These are phyloP conservation scores for Tetragnatha montana DNA, from an alignment of 2,888 invertebrate genomes.

Conservation along the genomic window DNA sequence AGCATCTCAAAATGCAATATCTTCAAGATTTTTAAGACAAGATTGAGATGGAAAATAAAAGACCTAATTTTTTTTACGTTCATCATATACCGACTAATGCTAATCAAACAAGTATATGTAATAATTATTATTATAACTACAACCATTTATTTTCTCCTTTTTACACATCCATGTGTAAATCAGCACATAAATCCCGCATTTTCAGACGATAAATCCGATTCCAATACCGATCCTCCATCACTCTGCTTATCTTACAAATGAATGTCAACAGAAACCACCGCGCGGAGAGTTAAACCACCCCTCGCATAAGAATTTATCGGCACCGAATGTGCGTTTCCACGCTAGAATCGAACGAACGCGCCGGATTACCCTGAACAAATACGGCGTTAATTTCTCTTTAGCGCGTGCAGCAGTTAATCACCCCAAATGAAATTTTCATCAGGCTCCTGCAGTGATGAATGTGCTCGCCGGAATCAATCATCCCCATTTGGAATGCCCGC, in stretches of 20 bases:
- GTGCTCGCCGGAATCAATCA: slow-evolving; percentile 21
- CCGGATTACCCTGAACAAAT: slow-evolving; percentile 11
- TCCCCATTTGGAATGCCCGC: neutral
- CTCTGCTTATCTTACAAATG: neutral
- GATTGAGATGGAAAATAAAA: too few relatives aligned
- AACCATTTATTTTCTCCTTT: neutral
- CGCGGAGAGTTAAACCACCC: neutral
- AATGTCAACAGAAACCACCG: neutral
- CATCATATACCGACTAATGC: too few relatives aligned
- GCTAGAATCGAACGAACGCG: slow-evolving; percentile 10
- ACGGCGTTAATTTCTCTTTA: slow-evolving; percentile 11
- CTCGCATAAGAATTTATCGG: slow-evolving; percentile 4
- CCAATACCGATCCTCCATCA: too few relatives aligned
- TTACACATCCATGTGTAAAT: neutral
- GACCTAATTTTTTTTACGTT: too few relatives aligned
- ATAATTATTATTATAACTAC: too few relatives aligned
- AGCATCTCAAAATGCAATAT: too few relatives aligned
- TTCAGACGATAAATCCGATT: too few relatives aligned
- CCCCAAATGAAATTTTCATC: slow-evolving; percentile 32
- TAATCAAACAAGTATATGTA: too few relatives aligned
- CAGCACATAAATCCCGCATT: too few relatives aligned
- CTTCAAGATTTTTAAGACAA: too few relatives aligned
- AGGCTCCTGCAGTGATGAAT: slow-evolving; percentile 12
- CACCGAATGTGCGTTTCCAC: neutral
- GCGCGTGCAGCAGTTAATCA: slow-evolving; percentile 24